Base-by-base conservation (phyloP, 2,888 invertebrate species). In the Galeruca laticollis region DNA sequence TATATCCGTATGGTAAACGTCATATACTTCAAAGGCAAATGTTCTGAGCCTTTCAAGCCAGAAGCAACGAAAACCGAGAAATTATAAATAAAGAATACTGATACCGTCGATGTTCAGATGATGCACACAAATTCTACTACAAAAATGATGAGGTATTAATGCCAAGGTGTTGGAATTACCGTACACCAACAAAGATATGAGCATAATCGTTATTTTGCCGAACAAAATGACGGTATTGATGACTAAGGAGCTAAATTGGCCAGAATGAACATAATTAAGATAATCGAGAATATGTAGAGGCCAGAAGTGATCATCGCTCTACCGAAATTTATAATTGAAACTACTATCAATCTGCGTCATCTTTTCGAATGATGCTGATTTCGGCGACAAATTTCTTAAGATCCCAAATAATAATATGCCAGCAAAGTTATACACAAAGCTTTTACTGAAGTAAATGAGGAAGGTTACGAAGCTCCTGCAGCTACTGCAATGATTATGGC, bases 401-500 rank as follows among this genome's bases (percentile, higher is more conserved):
- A 74, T 75, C 63, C 83, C 0, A 86, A 87, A 66, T 79, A 80
- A 0, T 82, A 96, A 20, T 85, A 80, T 66, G 91, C 96, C 2
- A 90, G 90, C 52, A 90, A 93, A 81, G 92, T 92, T 2, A 83
- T 94, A 0, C 96, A 96, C 81, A 96, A 96, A 82, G 93, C 95
- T 0, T 94, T 92, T 79, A 92, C 96, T 77, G 93, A 94, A 80
- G 93, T 96, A 0, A 93, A 94, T 82, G 96, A 96, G 82, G 93
- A 95, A 80, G 96, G 96, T 0, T 93, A 94, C 1, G 95, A 95
- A 81, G 93, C 94, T 0, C 92, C 95, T 49, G 94, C 95, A 2
- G 94, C 93, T 15, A 94, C 94, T 64, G 62, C 35, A 37, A 51
- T 56, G n/a, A n/a, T n/a, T 15, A 47, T 47, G 51, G 62, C 35